These are phyloP conservation scores for Cirrhinus mrigala DNA, from an alignment of 2,797 vertebrate species.

Conservation along the genomic window DNA sequence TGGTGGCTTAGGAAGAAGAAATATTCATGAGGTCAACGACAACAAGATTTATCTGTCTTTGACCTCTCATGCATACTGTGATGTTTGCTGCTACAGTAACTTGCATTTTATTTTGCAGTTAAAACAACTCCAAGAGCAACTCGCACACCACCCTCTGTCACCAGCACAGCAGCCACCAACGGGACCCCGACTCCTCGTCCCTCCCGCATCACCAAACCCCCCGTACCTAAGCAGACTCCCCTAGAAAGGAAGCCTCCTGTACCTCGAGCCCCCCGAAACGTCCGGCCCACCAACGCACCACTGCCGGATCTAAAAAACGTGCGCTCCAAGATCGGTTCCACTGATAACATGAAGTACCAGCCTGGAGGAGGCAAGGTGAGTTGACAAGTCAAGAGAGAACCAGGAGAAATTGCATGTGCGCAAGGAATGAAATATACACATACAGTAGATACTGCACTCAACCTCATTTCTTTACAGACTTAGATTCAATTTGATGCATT, in stretches of 20 bases:
- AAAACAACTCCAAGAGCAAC: conserved; percentile 68
- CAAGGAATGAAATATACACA: not conserved
- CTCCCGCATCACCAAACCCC: conserved; percentile 81
- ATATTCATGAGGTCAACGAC: conserved; percentile 12
- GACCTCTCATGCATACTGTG: conserved; percentile 4
- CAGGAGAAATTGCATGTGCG: not conserved
- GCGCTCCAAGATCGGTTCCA: conserved; percentile 97
- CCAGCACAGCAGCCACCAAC: conserved; percentile 69
- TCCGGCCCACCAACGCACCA: conserved; percentile 76
- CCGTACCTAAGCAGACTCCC: conserved; percentile 78
- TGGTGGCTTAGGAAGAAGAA: not conserved
- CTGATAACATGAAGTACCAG: conserved; percentile 99
- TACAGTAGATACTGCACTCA: not conserved
- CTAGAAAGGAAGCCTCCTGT: conserved; percentile 80
- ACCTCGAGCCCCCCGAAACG: conserved; percentile 75
- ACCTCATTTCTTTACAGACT: conserved; percentile 20
- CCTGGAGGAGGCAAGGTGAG: conserved; percentile 97
- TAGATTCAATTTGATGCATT: conserved; percentile 16
- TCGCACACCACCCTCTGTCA: conserved; percentile 50
- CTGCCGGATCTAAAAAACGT: conserved; percentile 91
- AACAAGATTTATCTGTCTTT: not conserved
- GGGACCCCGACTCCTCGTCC: conserved; percentile 67
- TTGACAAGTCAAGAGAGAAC: conserved; percentile 9
- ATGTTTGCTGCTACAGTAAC: not conserved
- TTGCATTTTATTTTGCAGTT: conserved; percentile 29